These are phyloP conservation scores for Thalassarche chlororhynchos DNA, from an alignment of 2,113 vertebrate genomes.

Conservation along the genomic window DNA sequence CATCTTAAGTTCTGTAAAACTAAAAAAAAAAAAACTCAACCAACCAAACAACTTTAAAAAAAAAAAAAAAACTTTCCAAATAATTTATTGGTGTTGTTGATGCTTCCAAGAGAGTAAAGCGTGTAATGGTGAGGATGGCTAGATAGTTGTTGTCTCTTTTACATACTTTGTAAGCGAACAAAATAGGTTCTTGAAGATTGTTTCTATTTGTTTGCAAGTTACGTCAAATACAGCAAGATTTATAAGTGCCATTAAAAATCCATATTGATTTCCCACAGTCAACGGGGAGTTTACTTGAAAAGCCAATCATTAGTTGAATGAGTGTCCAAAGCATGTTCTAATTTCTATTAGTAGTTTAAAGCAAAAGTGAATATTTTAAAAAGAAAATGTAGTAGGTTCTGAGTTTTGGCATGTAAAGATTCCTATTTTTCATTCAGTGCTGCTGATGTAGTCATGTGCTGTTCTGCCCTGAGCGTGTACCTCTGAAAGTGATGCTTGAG, in stretches of 20 bases:
- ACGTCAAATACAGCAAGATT: not conserved
- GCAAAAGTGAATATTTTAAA: not conserved
- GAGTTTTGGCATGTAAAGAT: not conserved
- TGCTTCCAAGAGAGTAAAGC: not conserved
- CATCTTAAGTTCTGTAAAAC: not conserved
- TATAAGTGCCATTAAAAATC: not conserved
- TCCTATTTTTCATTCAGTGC: not conserved
- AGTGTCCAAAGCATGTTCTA: not conserved
- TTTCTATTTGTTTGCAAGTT: conserved; percentile 17
- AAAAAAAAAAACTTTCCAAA: not conserved
- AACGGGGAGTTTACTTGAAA: not conserved
- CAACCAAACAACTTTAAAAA: not conserved
- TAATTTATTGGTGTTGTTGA: not conserved
- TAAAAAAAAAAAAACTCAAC: not conserved
- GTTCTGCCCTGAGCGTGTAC: too few relatives aligned
- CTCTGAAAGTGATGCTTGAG: not conserved
- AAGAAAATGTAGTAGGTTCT: not conserved
- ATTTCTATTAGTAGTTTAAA: not conserved
- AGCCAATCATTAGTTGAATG: not conserved
- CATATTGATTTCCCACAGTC: conserved; percentile 5
- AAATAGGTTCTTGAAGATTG: not conserved
- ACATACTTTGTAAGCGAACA: not conserved
- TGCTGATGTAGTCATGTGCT: fast-evolving
- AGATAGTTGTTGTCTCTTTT: not conserved
- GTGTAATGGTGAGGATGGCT: not conserved